Base-by-base conservation (phyloP, 2,888 invertebrate genomes). In the Boloria euphrosyne region DNA sequence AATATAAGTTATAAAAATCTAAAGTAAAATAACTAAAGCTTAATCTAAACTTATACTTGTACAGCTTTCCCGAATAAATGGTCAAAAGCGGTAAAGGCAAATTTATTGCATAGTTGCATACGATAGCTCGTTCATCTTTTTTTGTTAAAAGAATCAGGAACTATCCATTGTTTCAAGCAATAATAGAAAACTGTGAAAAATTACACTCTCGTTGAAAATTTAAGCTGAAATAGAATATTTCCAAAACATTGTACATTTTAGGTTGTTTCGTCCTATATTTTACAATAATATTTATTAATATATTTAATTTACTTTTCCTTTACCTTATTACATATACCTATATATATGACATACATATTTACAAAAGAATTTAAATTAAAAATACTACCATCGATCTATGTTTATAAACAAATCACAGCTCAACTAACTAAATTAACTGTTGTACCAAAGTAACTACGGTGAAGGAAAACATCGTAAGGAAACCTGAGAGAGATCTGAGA, bases 161-260 rank as follows among this genome's bases (percentile, higher is more conserved):
- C 59, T 47, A 59, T 49, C 49, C 59, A 49, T 59, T 49, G 59
- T 59, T 59, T 59, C 59, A 49, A 59, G 59, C 59, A 59, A 59
- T 59, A 59, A 59, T 49, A 59, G 59, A 59, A 59, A 59, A 59
- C 47, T 59, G 58, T 58, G 59, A 59, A 59, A 59, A 59, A 59
- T 59, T 59, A 49, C 59, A 17, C 47, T 59, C 46, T 22, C 57
- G 46, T 13, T n/a, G 22, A 46, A 57, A 46, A 57, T 57, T 57
- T 57, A 46, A 22, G 46, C 57, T 57, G 57, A 57, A 57, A 57
- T 46, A 57, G 57, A 46, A 57, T 46, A 57, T 57, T 57, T 57
- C 46, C 16, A 46, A 22, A 57, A 22, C 57, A 22, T 10, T 46
- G 46, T 22, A 46, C 22, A 22, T 46, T 57, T 57, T 44, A 46